Evolutionary conservation across 2,797 vertebrate species (phyloP).

Genomic region (Mus minutoides): DNA sequence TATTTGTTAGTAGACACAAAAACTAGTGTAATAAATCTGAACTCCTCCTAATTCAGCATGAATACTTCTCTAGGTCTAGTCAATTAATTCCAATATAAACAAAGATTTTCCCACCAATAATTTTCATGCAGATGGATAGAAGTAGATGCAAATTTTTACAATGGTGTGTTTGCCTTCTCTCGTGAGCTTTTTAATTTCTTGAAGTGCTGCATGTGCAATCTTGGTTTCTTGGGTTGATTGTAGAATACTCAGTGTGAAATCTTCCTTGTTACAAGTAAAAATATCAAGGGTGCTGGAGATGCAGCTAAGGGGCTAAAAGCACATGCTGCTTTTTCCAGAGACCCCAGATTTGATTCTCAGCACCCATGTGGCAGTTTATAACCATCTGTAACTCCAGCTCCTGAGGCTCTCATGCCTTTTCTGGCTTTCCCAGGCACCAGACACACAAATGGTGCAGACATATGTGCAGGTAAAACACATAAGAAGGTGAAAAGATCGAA

Average conservation of each 20-base stretch:
- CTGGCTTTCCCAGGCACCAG: background rate
- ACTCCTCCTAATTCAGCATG: conserved; percentile 19
- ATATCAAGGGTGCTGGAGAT: background rate
- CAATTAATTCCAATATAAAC: conserved; percentile 1
- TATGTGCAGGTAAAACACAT: background rate
- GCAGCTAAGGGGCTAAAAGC: background rate
- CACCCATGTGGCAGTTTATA: background rate
- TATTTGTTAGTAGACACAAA: conserved; percentile 1
- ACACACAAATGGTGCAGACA: too few species aligned
- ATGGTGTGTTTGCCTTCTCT: background rate
- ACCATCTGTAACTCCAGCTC: background rate
- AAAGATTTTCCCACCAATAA: background rate
- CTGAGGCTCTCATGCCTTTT: background rate
- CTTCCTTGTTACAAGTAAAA: conserved; percentile 55
- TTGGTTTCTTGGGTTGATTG: conserved; percentile 26
- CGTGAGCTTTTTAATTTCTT: conserved; percentile 14
- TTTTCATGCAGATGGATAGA: conserved; percentile 38
- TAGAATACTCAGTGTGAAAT: conserved; percentile 9
- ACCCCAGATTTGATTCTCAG: background rate
- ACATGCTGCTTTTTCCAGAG: background rate
- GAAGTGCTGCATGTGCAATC: background rate
- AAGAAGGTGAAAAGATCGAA: conserved; percentile 18
- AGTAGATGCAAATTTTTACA: conserved; percentile 17
- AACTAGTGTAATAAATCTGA: background rate
- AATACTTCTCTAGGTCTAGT: background rate